A percentile compares a stretch with the other conserved stretches of the same genome.
phyloP scores from a whole-genome alignment of 92 coral and sea anemone species.

The Palythoa grandiflora region DNA sequence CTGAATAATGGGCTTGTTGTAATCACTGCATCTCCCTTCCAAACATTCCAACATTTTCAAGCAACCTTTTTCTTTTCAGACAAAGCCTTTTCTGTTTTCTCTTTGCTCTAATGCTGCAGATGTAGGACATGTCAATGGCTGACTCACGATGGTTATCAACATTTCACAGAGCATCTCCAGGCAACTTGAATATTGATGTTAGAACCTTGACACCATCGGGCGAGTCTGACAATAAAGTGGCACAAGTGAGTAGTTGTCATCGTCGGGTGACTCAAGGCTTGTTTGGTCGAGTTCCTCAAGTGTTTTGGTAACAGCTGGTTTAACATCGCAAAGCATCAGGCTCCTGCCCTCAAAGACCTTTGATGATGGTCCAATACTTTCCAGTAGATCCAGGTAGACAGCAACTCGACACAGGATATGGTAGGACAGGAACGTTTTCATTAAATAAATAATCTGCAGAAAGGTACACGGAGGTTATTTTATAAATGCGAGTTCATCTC shows the following conservation, averaged over 20 bases:
- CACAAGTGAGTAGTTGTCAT: conserved; percentile 37
- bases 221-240: conserved; percentile 20
- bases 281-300: conserved; percentile 40
- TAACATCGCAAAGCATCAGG: conserved; percentile 38
- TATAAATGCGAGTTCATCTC: background rate
- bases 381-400: conserved; percentile 38
- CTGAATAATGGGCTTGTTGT: conserved; percentile 20
- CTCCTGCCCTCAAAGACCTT: conserved; percentile 30
- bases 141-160: conserved; percentile 26
- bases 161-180: conserved; percentile 34
- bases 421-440: conserved; percentile 43
- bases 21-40: background rate
- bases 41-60: conserved; percentile 1
- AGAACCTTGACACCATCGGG: conserved; percentile 26
- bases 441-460: conserved; percentile 28
- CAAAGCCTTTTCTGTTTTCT: background rate
- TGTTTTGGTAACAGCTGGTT: conserved; percentile 19
- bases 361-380: conserved; percentile 29
- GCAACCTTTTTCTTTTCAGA: conserved; percentile 3
- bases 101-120: background rate
- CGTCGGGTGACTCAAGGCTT: conserved; percentile 1
- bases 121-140: conserved; percentile 22
- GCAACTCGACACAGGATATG: conserved; percentile 36
- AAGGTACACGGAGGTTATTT: conserved; percentile 7
- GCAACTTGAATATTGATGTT: conserved; percentile 25